Percentiles rank a stretch among this genome's conserved stretches.
Conservation (phyloP, 2,888 invertebrate species). For the Agriopis aurantiaria region DNA sequence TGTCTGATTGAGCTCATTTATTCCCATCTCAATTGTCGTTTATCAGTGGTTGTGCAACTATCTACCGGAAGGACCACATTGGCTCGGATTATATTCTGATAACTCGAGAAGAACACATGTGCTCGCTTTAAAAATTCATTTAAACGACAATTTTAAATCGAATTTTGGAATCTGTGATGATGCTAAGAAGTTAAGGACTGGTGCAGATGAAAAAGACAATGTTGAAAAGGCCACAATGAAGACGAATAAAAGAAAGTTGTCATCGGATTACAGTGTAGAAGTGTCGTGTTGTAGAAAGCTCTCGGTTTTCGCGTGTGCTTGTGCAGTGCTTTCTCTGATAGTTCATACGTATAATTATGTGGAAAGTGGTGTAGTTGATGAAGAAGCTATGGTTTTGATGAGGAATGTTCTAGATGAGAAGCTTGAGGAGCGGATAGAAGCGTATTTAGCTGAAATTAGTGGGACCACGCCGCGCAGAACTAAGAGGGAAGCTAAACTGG, state of each 20-base stretch:
- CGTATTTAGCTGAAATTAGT: constrained; percentile 59
- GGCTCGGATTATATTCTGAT: constrained; percentile 73
- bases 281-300: constrained; percentile 66
- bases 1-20: constrained; percentile 75
- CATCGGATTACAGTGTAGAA: constrained; percentile 48
- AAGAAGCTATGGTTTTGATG: constrained; percentile 56
- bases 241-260: constrained; percentile 52
- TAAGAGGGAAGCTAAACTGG: constrained; percentile 79
- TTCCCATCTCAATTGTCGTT: constrained; percentile 72
- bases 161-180: not conserved
- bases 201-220: constrained; percentile 4
- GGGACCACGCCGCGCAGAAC: constrained; percentile 57
- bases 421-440: constrained; percentile 68
- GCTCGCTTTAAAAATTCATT: constrained; percentile 26
- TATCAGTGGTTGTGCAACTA: constrained; percentile 80
- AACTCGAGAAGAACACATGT: constrained; percentile 54
- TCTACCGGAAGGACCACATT: constrained; percentile 78
- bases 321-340: constrained; percentile 72
- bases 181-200: not conserved
- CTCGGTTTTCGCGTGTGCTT: constrained; percentile 70
- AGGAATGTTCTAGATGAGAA: constrained; percentile 65
- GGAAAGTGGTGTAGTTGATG: constrained; percentile 52
- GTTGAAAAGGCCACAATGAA: constrained; percentile 37
- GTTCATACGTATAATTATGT: constrained; percentile 72
- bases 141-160: constrained; percentile 1